Evolutionary conservation across 2,888 invertebrate genomes (phyloP), one percentile per base, ranked within the genome.

Genomic region (Plagiodera versicolora): DNA sequence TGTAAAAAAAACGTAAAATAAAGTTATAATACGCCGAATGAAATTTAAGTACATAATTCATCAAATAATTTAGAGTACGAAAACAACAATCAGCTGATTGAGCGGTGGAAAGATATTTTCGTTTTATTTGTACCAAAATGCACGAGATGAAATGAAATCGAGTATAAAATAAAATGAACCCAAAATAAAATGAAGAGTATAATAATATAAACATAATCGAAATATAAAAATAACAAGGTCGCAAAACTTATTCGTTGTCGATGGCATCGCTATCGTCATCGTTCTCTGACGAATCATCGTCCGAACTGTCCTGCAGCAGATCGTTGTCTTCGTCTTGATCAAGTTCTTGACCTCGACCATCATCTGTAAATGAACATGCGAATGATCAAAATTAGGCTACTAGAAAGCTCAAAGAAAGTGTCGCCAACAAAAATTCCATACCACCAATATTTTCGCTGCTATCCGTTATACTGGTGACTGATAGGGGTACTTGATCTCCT

Each of bases 401-500:
- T 47, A 47, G 47, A 16, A 47, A 47, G 47, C 47, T 47, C 16
- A 47, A 47, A 47, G 47, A 16, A 47, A 47, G 28, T 28, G 28
- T 28, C 28, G 17, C 14, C 47, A 9, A 47, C 50, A 24, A 50
- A 50, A 50, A 50, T 50, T 50, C 24, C 49, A 24, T 52, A 52
- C 39, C 52, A 17, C 6, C 52, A 52, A 35, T 32, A 52, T 32
- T 52, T 52, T 35, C 32, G 35, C 17, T 17, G 32, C 14, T 35
- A 52, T 35, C 35, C 52, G 32, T 52, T 52, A 52, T 35, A 52
- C 52, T 32, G 35, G 52, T 52, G 5, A 52, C 35, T 52, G 52
- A 48, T 52, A 14, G 52, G 24, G 44, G 54, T 19, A 54, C 19
- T 54, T 54, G 44, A 54, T 54, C 54, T 24, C 54, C 54, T 19